Base-by-base conservation (phyloP, 2,113 vertebrate genomes). In the Mastomys coucha region DNA sequence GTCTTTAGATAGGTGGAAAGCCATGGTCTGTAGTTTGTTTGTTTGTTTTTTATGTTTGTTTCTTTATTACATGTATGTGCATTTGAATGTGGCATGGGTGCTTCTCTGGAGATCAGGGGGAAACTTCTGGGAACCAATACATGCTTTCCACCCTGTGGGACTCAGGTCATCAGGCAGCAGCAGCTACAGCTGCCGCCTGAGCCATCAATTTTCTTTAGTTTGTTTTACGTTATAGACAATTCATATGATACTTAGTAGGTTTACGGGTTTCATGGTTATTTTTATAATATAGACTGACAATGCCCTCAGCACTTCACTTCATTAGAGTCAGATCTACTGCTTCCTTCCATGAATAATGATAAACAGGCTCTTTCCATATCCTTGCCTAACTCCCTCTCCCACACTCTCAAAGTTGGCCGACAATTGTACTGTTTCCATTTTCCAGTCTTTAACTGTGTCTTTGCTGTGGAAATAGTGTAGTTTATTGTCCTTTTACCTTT, bases 151-250 rank as follows among this genome's bases (percentile, higher is more conserved):
- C 13, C 58, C n/a, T 45, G 13, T 42, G 81, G 60, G 81, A 63
- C 24, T 67, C 28, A 31, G 60, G 39, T 19, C 14, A 45, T 33
- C 58, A 9, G 82, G 7, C 26, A 26, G 14, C 39, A 65, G 58
- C 39, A 85, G 26, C n/a, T 42, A 42, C n/a, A 14, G 17, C 42
- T 17, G 39, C 10, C 26, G 39, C 17, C 22, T 42, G 81, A 84
- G n/a, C 39, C 42, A 20, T 67, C 82, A 45, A 5, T 17, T 89
- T 12, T 58, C 2, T 69, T 88, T 88, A n/a, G 28, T 93, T 76
- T 94, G 60, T 85, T 92, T 95, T 81, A 88, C 51, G 42, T 22
- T 86, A 26, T 81, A 7, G 5, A 63, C 75, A 33, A 89, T 89
- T 92, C 24, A 53, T 70, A 24, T 76, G 49, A 49, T 87, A 69